Percentiles rank a stretch among this genome's conserved stretches.
Conservation (phyloP, 2,888 invertebrate genomes). For the Monochamus alternatus region DNA sequence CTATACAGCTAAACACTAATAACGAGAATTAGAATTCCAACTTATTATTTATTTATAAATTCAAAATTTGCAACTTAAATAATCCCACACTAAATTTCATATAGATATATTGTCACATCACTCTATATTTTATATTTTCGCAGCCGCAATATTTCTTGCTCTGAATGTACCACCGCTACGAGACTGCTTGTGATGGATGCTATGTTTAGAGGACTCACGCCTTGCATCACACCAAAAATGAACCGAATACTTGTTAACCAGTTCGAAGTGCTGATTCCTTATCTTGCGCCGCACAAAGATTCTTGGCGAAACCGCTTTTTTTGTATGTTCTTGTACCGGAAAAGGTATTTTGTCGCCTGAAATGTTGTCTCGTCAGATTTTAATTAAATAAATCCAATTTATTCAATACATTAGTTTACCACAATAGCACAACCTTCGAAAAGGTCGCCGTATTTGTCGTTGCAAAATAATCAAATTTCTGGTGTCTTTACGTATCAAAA, state of each 20-base stretch:
- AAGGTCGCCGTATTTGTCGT: no score
- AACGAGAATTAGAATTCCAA: no score
- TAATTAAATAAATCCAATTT: no score
- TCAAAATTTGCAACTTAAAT: no score
- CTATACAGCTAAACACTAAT: no score
- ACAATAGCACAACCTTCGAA: no score
- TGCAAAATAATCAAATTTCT: no score
- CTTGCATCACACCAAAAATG: constrained; percentile 41
- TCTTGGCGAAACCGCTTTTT: constrained; percentile 34
- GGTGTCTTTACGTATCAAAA: no score
- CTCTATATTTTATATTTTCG: constrained; percentile 22
- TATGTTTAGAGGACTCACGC: constrained; percentile 40
- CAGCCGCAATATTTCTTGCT: constrained; percentile 25
- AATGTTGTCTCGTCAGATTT: not conserved
- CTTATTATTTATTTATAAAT: no score
- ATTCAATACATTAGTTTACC: no score
- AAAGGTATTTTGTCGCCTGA: constrained; percentile 21
- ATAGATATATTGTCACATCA: not conserved
- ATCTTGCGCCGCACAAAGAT: constrained; percentile 39
- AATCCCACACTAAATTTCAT: no score
- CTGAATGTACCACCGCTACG: constrained; percentile 31
- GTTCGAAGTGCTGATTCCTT: constrained; percentile 39
- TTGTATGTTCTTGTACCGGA: constrained; percentile 22
- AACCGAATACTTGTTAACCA: constrained; percentile 44
- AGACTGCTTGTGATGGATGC: constrained; percentile 37